A percentile compares a stretch with the other conserved stretches of the same genome.
phyloP scores from a whole-genome alignment of 2,797 vertebrate genomes.

The Lophura swinhoii region DNA sequence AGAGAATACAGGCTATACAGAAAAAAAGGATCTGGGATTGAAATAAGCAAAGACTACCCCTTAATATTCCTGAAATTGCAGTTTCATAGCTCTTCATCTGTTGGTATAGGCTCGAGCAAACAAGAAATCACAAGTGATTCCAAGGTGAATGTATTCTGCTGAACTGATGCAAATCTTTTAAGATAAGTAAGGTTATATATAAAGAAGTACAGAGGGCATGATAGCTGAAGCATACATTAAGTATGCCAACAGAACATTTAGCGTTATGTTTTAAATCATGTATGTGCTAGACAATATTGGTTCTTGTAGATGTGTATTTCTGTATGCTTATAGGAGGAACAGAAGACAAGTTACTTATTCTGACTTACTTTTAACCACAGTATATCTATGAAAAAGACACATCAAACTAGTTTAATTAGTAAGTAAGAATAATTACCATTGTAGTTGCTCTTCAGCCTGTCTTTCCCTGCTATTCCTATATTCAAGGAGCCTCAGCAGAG shows the following conservation, averaged over 20 bases:
- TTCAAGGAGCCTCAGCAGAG: not conserved
- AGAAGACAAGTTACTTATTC: not conserved
- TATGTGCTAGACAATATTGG: not conserved
- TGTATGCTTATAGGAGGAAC: not conserved
- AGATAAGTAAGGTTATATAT: not conserved
- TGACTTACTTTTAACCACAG: not conserved
- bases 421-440: not conserved
- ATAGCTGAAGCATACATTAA: not conserved
- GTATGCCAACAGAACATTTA: not conserved
- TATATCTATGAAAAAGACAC: not conserved
- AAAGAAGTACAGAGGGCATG: not conserved
- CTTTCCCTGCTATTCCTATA: too few relatives aligned
- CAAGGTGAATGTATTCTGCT: not conserved
- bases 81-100: not conserved
- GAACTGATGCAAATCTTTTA: not conserved
- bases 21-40: not conserved
- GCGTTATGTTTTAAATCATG: not conserved
- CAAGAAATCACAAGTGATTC: not conserved
- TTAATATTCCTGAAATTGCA: not conserved
- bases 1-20: not conserved
- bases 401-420: not conserved
- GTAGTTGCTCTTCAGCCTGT: not conserved
- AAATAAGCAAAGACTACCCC: not conserved
- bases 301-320: not conserved
- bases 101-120: not conserved